A percentile compares a stretch with the other conserved stretches of the same genome.
Evolutionary conservation across 2,888 invertebrate genomes (phyloP).

Genomic region (Melolontha melolontha): DNA sequence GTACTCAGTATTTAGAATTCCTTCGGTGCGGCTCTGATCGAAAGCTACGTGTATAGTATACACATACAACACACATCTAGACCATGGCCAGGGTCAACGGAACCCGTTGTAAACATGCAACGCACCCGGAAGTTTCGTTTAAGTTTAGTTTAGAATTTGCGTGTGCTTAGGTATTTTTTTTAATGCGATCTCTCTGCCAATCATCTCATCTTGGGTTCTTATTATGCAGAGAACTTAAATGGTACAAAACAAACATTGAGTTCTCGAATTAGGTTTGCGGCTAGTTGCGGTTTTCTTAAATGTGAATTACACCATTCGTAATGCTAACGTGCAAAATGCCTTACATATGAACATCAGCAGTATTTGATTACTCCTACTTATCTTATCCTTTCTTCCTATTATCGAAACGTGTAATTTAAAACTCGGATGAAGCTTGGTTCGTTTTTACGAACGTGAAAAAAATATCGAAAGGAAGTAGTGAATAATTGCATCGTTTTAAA

Average conservation of each 20-base stretch:
- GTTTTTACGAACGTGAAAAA: too few relatives aligned
- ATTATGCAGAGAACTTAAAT: constrained; percentile 48
- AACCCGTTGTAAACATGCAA: constrained; percentile 54
- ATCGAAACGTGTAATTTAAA: constrained; percentile 34
- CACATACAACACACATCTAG: constrained; percentile 34
- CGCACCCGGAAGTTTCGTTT: constrained; percentile 51
- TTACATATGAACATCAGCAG: constrained; percentile 18
- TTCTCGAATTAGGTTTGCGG: constrained; percentile 45
- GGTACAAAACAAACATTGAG: constrained; percentile 46
- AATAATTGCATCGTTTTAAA: too few relatives aligned
- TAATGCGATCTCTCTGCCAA: constrained; percentile 47
- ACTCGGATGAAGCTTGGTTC: not conserved
- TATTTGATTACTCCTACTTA: constrained; percentile 29
- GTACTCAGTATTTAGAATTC: too few relatives aligned
- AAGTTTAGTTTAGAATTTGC: constrained; percentile 50
- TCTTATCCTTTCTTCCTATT: constrained; percentile 17
- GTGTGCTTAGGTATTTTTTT: constrained; percentile 49
- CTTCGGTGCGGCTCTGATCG: not conserved
- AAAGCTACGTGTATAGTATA: constrained; percentile 14
- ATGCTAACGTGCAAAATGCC: constrained; percentile 35
- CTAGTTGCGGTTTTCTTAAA: constrained; percentile 42
- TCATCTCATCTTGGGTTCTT: constrained; percentile 48
- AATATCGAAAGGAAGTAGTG: not conserved
- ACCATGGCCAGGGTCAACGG: constrained; percentile 56
- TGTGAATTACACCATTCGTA: constrained; percentile 18